Conservation (phyloP, 37 sponge, comb jelly and placozoan species). For the Cliona cf. orientalis region DNA sequence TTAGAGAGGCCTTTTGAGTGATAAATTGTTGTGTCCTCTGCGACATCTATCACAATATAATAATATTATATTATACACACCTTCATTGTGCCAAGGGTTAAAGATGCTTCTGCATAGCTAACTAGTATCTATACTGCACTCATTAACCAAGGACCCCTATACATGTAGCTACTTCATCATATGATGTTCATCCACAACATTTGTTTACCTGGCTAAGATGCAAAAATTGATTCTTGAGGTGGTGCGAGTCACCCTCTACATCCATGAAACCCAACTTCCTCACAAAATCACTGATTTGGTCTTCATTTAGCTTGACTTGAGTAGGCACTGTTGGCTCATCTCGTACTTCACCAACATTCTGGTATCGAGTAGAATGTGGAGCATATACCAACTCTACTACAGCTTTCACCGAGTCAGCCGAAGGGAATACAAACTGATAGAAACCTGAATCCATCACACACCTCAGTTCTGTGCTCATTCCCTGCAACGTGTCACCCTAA, state of each 20-base stretch:
- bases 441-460: slow-evolving; percentile 66
- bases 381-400: slow-evolving; percentile 33
- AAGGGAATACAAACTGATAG: slow-evolving; percentile 54
- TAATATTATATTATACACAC: no score
- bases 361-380: slow-evolving; percentile 19
- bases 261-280: slow-evolving; percentile 84
- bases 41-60: no score
- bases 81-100: no score
- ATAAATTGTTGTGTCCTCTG: no score
- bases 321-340: neutral
- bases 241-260: slow-evolving; percentile 23
- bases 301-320: slow-evolving; percentile 13
- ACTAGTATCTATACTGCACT: neutral
- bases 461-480: slow-evolving; percentile 64
- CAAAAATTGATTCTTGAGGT: slow-evolving; percentile 46
- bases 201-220: slow-evolving; percentile 51
- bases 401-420: neutral
- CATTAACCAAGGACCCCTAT: no score
- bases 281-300: slow-evolving; percentile 81
- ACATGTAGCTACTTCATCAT: no score
- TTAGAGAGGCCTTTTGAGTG: no score
- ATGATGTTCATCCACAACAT: neutral
- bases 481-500: slow-evolving; percentile 85
- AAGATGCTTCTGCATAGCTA: neutral
- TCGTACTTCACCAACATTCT: slow-evolving; percentile 27